Conservation (phyloP, 2,113 vertebrate genomes). For the Herpailurus yagouaroundi region DNA sequence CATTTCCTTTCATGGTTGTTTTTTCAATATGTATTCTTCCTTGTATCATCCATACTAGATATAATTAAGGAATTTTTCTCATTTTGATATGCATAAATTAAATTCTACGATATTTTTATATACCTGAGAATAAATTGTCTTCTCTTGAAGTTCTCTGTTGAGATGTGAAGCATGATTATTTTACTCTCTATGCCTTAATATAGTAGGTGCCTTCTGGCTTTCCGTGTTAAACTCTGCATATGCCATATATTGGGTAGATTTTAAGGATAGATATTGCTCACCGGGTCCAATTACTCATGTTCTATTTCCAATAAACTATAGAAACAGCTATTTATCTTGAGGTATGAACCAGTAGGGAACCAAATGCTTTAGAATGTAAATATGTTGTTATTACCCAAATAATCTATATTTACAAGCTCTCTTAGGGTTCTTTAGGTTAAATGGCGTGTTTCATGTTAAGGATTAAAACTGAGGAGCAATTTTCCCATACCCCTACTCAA, state of each 20-base stretch:
- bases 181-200: neutral
- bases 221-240: neutral
- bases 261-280: conserved; percentile 43
- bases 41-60: neutral
- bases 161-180: conserved; percentile 1
- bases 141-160: neutral
- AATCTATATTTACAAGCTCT: conserved; percentile 42
- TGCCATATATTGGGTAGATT: neutral
- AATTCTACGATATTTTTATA: conserved; percentile 39
- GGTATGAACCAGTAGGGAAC: conserved; percentile 43
- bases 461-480: neutral
- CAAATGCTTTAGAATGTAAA: conserved; percentile 50
- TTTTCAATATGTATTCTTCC: conserved; percentile 12
- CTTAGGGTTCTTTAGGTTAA: conserved; percentile 46
- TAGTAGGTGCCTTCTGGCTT: neutral
- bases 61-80: conserved; percentile 40
- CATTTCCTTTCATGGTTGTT: conserved; percentile 39
- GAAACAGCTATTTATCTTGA: conserved; percentile 62
- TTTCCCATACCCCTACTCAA: neutral
- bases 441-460: conserved; percentile 44
- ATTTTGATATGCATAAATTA: conserved; percentile 34
- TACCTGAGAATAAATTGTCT: conserved; percentile 45
- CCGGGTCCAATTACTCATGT: conserved; percentile 51
- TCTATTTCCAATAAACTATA: conserved; percentile 47
- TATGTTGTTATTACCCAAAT: conserved; percentile 6